Evolutionary conservation across 2,797 vertebrate species (phyloP).

Genomic region (Columba guinea): DNA sequence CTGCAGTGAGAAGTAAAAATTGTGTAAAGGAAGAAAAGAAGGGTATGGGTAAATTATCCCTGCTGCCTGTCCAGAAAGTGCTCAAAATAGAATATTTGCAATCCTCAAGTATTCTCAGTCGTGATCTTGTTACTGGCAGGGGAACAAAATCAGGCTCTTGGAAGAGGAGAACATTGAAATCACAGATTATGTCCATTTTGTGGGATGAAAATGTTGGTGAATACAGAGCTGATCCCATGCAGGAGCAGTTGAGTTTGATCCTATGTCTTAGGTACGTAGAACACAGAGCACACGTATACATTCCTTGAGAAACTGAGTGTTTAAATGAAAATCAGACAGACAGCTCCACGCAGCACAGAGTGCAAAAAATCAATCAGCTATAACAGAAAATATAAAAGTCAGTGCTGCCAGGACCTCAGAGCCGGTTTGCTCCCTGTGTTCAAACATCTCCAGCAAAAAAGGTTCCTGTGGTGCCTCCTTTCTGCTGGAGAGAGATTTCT

Average conservation of each 20-base stretch:
- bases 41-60: background rate
- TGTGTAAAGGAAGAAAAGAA: background rate
- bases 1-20: background rate
- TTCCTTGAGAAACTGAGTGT: background rate
- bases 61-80: background rate
- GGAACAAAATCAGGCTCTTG: background rate
- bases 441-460: background rate
- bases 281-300: background rate
- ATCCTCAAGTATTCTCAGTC: background rate
- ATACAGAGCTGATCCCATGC: background rate
- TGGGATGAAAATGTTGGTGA: background rate
- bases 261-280: too few species aligned
- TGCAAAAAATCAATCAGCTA: background rate
- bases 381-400: background rate
- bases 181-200: background rate
- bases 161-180: background rate
- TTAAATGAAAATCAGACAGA: background rate
- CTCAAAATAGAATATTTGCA: background rate
- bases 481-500: background rate
- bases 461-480: background rate
- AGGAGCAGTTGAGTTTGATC: background rate
- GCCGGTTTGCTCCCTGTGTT: background rate
- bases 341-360: background rate
- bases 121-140: background rate
- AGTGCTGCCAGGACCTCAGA: background rate